Base-by-base conservation (phyloP, 2,888 invertebrate genomes). In the Gandaritis pyraliata region DNA sequence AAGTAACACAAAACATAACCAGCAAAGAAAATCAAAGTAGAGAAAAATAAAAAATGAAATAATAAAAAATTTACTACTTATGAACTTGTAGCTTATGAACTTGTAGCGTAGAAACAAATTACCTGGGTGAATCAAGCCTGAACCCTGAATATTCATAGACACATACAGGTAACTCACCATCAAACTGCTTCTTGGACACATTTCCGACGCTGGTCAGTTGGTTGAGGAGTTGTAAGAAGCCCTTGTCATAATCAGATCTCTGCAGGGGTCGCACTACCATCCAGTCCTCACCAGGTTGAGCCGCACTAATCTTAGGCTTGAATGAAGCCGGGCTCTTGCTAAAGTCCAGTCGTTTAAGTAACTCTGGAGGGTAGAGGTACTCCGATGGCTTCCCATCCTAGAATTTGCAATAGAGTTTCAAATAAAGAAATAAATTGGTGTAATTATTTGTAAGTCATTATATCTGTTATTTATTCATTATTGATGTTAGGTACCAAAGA, bases 181-280 rank as follows among this genome's bases (percentile, higher is more conserved):
- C 92, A 93, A 97, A 98, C 76, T 96, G 95, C 72, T 96, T 95
- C 74, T 94, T 93, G 30, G 94, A 92, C 18, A 98, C 93, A 83
- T 96, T 95, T 63, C 98, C 98, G 15, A 98, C 97, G 65, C 94
- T 93, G 1, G 98, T 98, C 41, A 98, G 92, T 82, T 98, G 97
- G 3, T 95, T 92, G 10, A 98, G 90, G 52, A 98, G 88, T 73
- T 96, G 94, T 56, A 97, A 81, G 78, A 96, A 98, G 0, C 98
- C 98, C 88, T 95, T 96, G 71, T 97, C 95, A 84, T 95, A 98
- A 80, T 98, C 98, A 0, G 94, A 94, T 50, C 95, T 90, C 80
- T 95, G 94, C 16, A 98, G 89, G 0, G 98, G 97, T 70, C 98
- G 93, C 29, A 98, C 95, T 11, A 94, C 85, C 75, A 98, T 93